phyloP scores from a whole-genome alignment of 1,140 invertebrate genomes.

The Drosophila melanica region DNA sequence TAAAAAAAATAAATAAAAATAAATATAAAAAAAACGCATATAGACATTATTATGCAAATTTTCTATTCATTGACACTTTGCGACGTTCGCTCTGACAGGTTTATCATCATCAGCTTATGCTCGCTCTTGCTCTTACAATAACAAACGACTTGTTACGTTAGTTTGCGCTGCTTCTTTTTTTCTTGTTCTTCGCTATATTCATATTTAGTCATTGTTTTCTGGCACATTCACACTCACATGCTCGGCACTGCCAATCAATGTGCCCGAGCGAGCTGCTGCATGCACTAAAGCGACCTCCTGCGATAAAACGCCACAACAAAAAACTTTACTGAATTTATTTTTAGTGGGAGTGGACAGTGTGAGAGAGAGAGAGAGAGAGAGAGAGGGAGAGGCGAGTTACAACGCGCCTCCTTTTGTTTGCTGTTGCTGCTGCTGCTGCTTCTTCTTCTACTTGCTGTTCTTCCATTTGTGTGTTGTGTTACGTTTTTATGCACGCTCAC shows the following conservation, averaged over 20 bases:
- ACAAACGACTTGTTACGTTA: constrained; percentile 61
- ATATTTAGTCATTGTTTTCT: constrained; percentile 53
- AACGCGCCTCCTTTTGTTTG: constrained; percentile 9
- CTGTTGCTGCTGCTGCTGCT: neutral
- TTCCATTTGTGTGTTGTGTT: constrained; percentile 16
- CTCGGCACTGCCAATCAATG: constrained; percentile 24
- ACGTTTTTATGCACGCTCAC: constrained; percentile 58
- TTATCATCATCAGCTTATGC: constrained; percentile 67
- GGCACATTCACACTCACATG: constrained; percentile 11
- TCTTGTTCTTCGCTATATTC: constrained; percentile 22
- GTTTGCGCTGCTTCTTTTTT: constrained; percentile 35
- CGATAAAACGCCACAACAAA: constrained; percentile 14
- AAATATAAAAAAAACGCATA: constrained; percentile 11
- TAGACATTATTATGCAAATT: constrained; percentile 73
- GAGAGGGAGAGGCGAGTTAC: constrained; percentile 11
- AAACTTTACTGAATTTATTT: neutral
- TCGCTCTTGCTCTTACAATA: constrained; percentile 18
- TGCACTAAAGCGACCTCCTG: constrained; percentile 50
- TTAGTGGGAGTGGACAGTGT: constrained; percentile 3
- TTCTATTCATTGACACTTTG: constrained; percentile 63
- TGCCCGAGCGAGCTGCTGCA: constrained; percentile 35
- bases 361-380: neutral
- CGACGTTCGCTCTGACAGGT: constrained; percentile 58
- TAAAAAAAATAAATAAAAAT: neutral
- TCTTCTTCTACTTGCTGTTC: constrained; percentile 14